phyloP scores from a whole-genome alignment of 2,888 invertebrate genomes.

The Blastobasis lacticolella region DNA sequence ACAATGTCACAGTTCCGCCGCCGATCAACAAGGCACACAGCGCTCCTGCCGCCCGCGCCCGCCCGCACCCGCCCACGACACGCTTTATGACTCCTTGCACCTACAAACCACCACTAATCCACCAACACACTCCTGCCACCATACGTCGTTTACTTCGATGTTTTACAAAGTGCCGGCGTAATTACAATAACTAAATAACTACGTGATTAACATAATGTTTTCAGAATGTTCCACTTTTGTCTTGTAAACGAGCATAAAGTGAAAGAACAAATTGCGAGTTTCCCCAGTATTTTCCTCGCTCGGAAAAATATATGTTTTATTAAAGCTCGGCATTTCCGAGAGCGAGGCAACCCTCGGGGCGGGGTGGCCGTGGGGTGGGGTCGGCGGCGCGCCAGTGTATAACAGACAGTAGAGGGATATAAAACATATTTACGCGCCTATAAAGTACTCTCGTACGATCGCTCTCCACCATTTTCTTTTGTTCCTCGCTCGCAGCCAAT shows the following conservation, averaged over 20 bases:
- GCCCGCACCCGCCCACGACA: slow-evolving; percentile 16
- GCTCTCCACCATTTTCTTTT: slow-evolving; percentile 72
- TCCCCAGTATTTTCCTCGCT: slow-evolving; percentile 75
- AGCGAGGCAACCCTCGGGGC: slow-evolving; percentile 63
- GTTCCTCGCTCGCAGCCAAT: slow-evolving; percentile 71
- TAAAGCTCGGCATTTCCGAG: slow-evolving; percentile 75
- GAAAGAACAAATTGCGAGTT: slow-evolving; percentile 75
- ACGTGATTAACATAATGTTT: slow-evolving; percentile 72
- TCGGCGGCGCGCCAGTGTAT: slow-evolving; percentile 68
- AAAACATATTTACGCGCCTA: slow-evolving; percentile 76
- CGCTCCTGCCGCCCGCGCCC: slow-evolving; percentile 17
- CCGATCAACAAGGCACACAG: slow-evolving; percentile 36
- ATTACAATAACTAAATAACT: slow-evolving; percentile 58
- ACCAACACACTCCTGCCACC: slow-evolving; percentile 10
- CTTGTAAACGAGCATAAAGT: slow-evolving; percentile 75
- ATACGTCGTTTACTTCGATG: slow-evolving; percentile 1
- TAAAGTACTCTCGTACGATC: slow-evolving; percentile 74
- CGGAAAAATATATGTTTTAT: slow-evolving; percentile 75
- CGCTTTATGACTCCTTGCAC: slow-evolving; percentile 39
- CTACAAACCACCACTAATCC: slow-evolving; percentile 24
- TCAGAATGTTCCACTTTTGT: slow-evolving; percentile 73
- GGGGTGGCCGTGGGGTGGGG: slow-evolving; percentile 44
- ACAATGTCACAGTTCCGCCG: slow-evolving; percentile 46
- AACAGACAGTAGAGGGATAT: slow-evolving; percentile 75
- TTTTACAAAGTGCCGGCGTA: slow-evolving; percentile 26